These are phyloP conservation scores for Acanthosepion pharaonis DNA, from an alignment of 2,888 invertebrate genomes.

Conservation along the genomic window DNA sequence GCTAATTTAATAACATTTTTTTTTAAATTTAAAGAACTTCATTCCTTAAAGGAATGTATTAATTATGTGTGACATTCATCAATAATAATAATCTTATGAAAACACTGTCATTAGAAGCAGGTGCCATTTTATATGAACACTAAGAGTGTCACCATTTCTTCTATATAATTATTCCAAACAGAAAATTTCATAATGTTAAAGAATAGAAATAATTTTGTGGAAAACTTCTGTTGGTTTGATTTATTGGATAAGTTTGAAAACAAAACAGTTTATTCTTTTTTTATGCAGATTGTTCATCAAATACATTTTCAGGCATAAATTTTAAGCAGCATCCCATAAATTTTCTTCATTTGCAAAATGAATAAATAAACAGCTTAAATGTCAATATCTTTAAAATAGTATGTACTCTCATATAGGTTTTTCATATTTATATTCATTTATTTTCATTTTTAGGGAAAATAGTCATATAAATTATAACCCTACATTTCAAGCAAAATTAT, in stretches of 20 bases:
- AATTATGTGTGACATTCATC: too few species aligned
- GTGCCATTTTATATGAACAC: too few species aligned
- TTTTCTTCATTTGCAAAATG: background rate
- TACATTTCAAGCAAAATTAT: background rate
- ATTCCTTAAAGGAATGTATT: too few species aligned
- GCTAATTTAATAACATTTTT: too few species aligned
- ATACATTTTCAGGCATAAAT: background rate
- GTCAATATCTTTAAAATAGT: too few species aligned
- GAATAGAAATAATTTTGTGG: background rate
- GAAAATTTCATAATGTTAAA: background rate
- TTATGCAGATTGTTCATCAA: background rate
- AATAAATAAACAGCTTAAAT: background rate
- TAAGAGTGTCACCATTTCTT: too few species aligned
- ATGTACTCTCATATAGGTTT: background rate
- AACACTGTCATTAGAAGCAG: too few species aligned
- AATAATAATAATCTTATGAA: too few species aligned
- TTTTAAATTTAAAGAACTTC: too few species aligned
- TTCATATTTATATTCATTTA: background rate
- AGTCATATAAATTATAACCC: background rate
- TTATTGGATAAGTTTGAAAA: background rate
- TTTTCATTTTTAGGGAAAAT: background rate
- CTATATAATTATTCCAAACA: too few species aligned
- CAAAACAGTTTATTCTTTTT: background rate
- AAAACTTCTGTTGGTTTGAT: background rate
- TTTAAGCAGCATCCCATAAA: background rate